Evolutionary conservation across 2,797 vertebrate species (phyloP), one percentile per base, ranked within the genome.

Genomic region (Phrynocephalus forsythii): DNA sequence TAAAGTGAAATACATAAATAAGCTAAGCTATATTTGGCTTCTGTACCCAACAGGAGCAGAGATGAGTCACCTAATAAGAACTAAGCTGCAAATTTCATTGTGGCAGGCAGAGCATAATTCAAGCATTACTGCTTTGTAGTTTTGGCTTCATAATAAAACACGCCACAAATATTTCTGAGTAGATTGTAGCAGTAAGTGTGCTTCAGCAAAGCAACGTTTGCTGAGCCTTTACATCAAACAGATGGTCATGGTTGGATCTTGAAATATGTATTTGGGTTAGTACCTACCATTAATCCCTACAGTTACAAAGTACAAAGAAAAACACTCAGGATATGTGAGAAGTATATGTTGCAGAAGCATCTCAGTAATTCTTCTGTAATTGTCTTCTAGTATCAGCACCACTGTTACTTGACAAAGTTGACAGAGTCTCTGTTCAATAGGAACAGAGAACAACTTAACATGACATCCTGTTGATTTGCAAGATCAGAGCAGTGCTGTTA

Each of bases 11-110:
- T 84, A 0, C 18, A 56, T 76, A 75, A 91, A 84, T 80, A 88
- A 68, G 24, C 83, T 88, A 92, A 68, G 24, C 83, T 88, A 92
- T 94, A 94, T 95, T 93, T 90, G 87, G 90, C 91, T 95, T 93
- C 93, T 94, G 88, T 83, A 79, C 9, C 56, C 38, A 66, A 76
- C 91, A 88, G 71, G 71, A 76, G 52, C 73, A 91, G 84, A 90
- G 87, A 84, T 80, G 85, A 78, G 79, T 69, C 22, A 68, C 48
- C 8, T 91, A 89, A 93, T 88, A 52, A 91, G 92, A 94, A 92
- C 48, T 63, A 89, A 94, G 85, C 92, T 91, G 68, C 81, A 91
- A 86, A 90, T 92, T 94, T 93, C 50, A 52, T 72, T 88, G 83
- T 89, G 93, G 91, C 0, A 52, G 91, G 82, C 77, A 85, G 79